These are phyloP conservation scores for Ficedula albicollis DNA, from an alignment of 2,797 vertebrate genomes.

Conservation along the genomic window DNA sequence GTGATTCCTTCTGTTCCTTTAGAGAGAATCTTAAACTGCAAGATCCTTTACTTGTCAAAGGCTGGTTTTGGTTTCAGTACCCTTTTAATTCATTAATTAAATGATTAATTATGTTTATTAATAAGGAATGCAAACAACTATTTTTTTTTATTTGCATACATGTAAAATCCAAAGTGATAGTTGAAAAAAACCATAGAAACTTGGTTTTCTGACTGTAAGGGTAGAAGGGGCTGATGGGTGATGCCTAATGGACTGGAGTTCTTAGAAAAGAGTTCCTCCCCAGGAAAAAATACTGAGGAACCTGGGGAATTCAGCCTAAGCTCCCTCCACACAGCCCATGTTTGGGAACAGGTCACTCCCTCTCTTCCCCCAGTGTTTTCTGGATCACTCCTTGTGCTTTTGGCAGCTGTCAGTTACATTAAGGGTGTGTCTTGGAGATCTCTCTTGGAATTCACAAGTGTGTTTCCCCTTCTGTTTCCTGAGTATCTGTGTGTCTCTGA, in stretches of 20 bases:
- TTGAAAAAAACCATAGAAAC: background rate
- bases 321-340: background rate
- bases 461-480: slow-evolving; percentile 27
- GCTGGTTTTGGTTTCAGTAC: background rate
- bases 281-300: background rate
- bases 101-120: background rate
- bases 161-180: background rate
- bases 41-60: slow-evolving; percentile 57
- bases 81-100: slow-evolving; percentile 52
- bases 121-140: background rate
- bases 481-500: background rate
- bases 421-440: background rate
- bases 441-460: background rate
- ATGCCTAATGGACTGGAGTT: background rate
- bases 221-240: background rate
- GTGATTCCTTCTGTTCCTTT: background rate
- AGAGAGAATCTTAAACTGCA: slow-evolving; percentile 56
- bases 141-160: background rate
- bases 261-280: background rate
- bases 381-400: background rate
- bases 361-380: background rate
- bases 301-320: background rate
- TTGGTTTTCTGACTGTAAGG: background rate
- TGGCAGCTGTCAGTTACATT: background rate
- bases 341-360: background rate